Percentiles rank a stretch among this genome's conserved stretches.
Evolutionary conservation across 2,113 vertebrate genomes (phyloP).

Genomic region (Butorides virescens): DNA sequence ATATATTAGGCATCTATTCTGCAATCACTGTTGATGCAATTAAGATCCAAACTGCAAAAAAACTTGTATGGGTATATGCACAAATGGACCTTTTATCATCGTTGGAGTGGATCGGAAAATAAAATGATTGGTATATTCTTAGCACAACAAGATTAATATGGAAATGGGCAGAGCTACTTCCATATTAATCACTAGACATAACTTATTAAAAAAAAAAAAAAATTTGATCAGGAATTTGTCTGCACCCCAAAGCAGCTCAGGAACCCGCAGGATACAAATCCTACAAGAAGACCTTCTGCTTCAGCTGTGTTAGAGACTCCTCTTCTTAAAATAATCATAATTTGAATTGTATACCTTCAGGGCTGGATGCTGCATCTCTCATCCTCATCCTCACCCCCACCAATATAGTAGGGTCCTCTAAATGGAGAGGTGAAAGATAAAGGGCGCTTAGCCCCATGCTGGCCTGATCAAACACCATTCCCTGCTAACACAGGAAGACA

Average conservation of each 20-base stretch:
- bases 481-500: conserved; percentile 56
- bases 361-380: background rate
- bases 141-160: background rate
- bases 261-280: background rate
- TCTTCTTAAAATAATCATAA: background rate
- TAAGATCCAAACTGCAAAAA: background rate
- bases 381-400: background rate
- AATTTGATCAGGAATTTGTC: background rate
- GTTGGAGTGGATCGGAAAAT: background rate
- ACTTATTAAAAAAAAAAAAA: background rate
- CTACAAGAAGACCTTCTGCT: background rate
- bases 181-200: background rate
- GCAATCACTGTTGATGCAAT: background rate
- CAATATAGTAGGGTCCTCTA: background rate
- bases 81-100: background rate
- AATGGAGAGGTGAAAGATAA: conserved; percentile 4
- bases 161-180: background rate
- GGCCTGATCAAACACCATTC: conserved; percentile 42
- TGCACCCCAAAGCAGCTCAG: background rate
- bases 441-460: conserved; percentile 47
- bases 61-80: background rate
- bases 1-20: background rate
- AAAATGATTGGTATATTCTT: background rate
- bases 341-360: background rate
- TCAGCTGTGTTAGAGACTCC: background rate